phyloP scores from a whole-genome alignment of 2,113 vertebrate species.

The Hemiprocne comata region DNA sequence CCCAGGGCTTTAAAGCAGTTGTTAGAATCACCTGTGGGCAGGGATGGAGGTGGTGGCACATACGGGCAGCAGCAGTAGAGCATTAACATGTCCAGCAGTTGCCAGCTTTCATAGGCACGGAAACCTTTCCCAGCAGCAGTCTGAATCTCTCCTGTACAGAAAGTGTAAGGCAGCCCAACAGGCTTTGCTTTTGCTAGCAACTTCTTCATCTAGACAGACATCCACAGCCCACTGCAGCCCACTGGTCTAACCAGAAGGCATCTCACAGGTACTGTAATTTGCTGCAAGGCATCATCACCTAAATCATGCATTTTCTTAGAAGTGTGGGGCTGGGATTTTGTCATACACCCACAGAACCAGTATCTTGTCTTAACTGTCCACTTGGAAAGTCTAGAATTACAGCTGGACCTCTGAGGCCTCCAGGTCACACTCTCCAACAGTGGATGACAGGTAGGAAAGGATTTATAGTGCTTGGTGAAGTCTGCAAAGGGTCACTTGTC shows the following conservation, averaged over 20 bases:
- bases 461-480: neutral
- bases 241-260: neutral
- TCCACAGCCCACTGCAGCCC: neutral
- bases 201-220: neutral
- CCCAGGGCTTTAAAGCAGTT: neutral
- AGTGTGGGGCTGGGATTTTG: neutral
- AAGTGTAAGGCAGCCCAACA: neutral
- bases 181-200: neutral
- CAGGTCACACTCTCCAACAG: neutral
- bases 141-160: neutral
- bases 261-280: neutral
- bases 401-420: neutral
- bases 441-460: neutral
- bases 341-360: neutral
- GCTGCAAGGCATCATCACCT: neutral
- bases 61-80: neutral
- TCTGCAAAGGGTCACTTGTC: neutral
- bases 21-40: neutral
- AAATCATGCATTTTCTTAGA: neutral
- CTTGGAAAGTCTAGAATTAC: neutral
- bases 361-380: neutral
- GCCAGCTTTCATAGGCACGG: neutral
- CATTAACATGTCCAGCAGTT: neutral
- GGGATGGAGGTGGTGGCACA: neutral
- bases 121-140: neutral